A percentile compares a stretch with the other conserved stretches of the same genome.
Conservation (phyloP, 1,140 invertebrate genomes). For the Diachasmimorpha longicaudata region DNA sequence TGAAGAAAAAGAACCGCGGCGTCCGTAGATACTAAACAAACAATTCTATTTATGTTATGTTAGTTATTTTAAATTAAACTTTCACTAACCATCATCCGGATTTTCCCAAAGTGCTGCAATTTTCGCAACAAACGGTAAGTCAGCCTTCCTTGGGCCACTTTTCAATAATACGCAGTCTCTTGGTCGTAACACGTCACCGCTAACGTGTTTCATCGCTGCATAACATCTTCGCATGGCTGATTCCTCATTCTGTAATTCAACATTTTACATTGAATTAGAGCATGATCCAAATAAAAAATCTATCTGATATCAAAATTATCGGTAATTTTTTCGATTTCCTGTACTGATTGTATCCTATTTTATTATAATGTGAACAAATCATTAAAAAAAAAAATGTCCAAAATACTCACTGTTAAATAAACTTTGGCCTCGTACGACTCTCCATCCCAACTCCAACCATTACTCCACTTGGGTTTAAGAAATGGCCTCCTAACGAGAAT, state of each 20-base stretch:
- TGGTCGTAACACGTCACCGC: constrained; percentile 84
- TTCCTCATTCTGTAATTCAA: constrained; percentile 76
- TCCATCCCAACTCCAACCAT: constrained; percentile 92
- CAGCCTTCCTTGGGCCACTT: constrained; percentile 81
- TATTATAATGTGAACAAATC: too few relatives aligned
- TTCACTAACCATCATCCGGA: constrained; percentile 87
- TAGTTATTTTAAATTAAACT: too few relatives aligned
- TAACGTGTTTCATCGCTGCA: constrained; percentile 84
- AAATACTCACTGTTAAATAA: constrained; percentile 80
- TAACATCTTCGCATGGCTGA: constrained; percentile 81
- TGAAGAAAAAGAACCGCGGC: too few relatives aligned
- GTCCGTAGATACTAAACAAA: too few relatives aligned
- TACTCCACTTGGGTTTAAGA: constrained; percentile 80
- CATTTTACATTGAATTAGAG: too few relatives aligned
- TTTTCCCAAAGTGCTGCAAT: constrained; percentile 94
- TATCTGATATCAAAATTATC: too few relatives aligned
- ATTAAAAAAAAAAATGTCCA: not conserved
- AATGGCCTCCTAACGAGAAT: constrained; percentile 54
- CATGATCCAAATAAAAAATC: too few relatives aligned
- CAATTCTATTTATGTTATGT: too few relatives aligned
- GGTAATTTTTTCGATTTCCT: too few relatives aligned
- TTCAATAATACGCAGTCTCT: constrained; percentile 89
- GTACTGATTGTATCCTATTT: too few relatives aligned
- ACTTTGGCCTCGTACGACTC: constrained; percentile 83
- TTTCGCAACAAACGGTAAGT: constrained; percentile 93